Evolutionary conservation across 1,140 invertebrate species (phyloP), one percentile per base, ranked within the genome.

Genomic region (Wasmannia auropunctata): DNA sequence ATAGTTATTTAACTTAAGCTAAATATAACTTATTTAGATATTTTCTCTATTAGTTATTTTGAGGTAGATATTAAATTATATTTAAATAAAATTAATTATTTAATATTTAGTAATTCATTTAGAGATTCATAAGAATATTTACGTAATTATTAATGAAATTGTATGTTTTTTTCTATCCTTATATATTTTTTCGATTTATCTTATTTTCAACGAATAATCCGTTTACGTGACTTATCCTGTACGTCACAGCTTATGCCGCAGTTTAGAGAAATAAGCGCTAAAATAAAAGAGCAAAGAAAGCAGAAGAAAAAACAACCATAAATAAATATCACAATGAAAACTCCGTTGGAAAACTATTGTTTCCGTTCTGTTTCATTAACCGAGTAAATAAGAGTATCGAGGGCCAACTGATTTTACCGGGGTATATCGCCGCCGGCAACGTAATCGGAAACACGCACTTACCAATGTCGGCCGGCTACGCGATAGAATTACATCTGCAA

Each of bases 301-400:
- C 34, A 34, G 1, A 10, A 43, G 7, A 19, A 43, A 43, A 43
- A 43, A 60, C 14, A n/a, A n/a, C n/a, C n/a, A 19, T 60, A 40
- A 60, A 19, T 76, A 43, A 43, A 43, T 31, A 28, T 76, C 25
- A 7, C 25, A 60, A 75, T 58, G 16, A 7, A 75, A 76, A 62
- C 37, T 43, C 11, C 10, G 16, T 19, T 76, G 22, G 19, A 19
- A 62, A 19, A 22, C 34, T 43, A 16, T 60, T 40, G 22, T 62
- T 76, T 60, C 19, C 14, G 37, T 62, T 60, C 56, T 62, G 56
- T 76, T 76, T 76, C 56, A 43, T 76, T 76, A 62, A 76, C 16
- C 16, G 22, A 76, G 25, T 31, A 76, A 62, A 62, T 76, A 62
- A 76, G 22, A 43, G 56, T 62, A 62, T 28, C 37, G 34, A 51